These are phyloP conservation scores for Apis cerana DNA, from an alignment of 1,140 invertebrate species.

Conservation along the genomic window DNA sequence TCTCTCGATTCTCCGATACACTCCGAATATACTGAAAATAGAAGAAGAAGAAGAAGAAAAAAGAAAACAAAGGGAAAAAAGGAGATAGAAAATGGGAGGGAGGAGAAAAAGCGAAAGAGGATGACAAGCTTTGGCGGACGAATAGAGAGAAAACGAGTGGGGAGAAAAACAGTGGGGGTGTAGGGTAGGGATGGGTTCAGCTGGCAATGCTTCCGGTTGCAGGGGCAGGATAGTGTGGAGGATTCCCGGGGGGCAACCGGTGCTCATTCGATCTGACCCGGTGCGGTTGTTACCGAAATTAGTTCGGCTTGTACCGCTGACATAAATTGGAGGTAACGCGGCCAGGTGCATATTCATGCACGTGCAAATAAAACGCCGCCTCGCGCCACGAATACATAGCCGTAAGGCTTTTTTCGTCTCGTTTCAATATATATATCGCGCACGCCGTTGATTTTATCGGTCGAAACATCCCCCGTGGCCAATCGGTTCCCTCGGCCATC, in stretches of 20 bases:
- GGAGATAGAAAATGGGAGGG: slow-evolving; percentile 2
- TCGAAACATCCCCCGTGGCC: neutral
- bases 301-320: slow-evolving; percentile 78
- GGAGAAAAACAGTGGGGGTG: slow-evolving; percentile 16
- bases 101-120: neutral
- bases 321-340: slow-evolving; percentile 79
- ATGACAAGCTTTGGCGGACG: neutral
- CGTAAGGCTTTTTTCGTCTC: slow-evolving; percentile 3
- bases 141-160: slow-evolving; percentile 16
- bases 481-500: neutral
- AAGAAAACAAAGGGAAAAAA: slow-evolving; percentile 22
- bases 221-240: slow-evolving; percentile 46
- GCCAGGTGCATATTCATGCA: slow-evolving; percentile 63
- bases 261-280: slow-evolving; percentile 75
- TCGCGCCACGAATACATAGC: neutral
- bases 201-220: slow-evolving; percentile 56
- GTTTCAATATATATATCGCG: too few relatives aligned
- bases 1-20: slow-evolving; percentile 7
- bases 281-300: slow-evolving; percentile 80
- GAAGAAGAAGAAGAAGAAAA: slow-evolving; percentile 25
- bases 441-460: slow-evolving; percentile 22
- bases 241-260: slow-evolving; percentile 73
- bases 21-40: neutral
- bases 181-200: slow-evolving; percentile 7
- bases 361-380: slow-evolving; percentile 10